Evolutionary conservation across 2,113 vertebrate genomes (phyloP).

Genomic region (Etheostoma cragini): DNA sequence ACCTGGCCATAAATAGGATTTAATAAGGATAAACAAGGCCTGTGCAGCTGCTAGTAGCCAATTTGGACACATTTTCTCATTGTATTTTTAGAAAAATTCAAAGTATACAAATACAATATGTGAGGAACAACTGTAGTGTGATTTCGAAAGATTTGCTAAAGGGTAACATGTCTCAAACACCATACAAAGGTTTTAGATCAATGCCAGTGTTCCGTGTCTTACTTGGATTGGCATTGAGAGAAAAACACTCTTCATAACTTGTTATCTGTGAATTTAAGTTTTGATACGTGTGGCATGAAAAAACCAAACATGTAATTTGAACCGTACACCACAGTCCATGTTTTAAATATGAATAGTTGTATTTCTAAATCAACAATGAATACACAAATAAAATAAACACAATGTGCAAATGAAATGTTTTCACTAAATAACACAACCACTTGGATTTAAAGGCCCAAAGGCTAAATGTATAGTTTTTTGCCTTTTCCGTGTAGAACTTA

Average conservation of each 20-base stretch:
- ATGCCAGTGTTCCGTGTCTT: not conserved
- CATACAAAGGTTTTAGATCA: not conserved
- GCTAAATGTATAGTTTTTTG: not conserved
- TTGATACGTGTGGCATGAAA: not conserved
- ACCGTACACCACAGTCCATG: not conserved
- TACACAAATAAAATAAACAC: not conserved
- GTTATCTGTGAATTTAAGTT: too few species aligned
- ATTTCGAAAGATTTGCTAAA: not conserved
- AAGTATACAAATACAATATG: not conserved
- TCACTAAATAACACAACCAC: not conserved
- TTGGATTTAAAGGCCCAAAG: not conserved
- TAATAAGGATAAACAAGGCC: too few species aligned
- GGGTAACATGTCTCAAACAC: not conserved
- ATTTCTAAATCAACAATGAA: slow-evolving; percentile 7
- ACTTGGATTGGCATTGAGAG: not conserved
- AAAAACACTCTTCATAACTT: not conserved
- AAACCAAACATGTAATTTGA: not conserved
- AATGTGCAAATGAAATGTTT: not conserved
- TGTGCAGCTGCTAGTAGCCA: too few species aligned
- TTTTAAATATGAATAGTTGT: not conserved
- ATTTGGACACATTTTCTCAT: not conserved
- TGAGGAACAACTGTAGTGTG: not conserved
- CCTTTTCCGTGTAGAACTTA: not conserved
- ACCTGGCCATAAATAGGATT: too few species aligned
- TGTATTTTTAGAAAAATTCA: not conserved